A percentile compares a stretch with the other conserved stretches of the same genome.
Conservation (phyloP, 2,113 vertebrate genomes). For the Meriones unguiculatus region DNA sequence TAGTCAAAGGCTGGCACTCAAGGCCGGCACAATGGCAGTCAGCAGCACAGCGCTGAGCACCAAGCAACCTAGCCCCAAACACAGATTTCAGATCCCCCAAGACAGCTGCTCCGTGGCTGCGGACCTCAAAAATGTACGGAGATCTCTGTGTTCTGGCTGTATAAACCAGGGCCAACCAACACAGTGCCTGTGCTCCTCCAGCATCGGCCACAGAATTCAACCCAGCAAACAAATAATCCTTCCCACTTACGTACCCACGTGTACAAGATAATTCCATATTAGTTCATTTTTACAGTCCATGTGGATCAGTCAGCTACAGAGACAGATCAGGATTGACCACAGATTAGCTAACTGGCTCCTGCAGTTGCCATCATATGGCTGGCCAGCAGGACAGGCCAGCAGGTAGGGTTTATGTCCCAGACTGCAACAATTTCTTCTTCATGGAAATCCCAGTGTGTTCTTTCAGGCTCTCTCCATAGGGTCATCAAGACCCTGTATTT, state of each 20-base stretch:
- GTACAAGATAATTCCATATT: background rate
- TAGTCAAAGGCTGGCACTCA: too few relatives aligned
- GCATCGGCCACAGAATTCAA: background rate
- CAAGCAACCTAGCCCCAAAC: background rate
- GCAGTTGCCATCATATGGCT: background rate
- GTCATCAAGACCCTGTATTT: background rate
- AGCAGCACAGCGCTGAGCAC: background rate
- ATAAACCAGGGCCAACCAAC: background rate
- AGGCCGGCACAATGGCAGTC: background rate
- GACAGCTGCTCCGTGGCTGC: background rate
- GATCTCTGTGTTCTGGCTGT: background rate
- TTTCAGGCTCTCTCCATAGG: background rate
- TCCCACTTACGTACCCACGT: fast-evolving
- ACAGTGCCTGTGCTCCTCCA: background rate
- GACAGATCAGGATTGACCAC: background rate
- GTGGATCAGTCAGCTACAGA: background rate
- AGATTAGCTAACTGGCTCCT: background rate
- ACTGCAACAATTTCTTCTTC: background rate
- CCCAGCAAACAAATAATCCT: fast-evolving
- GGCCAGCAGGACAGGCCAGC: background rate
- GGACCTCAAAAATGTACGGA: too few relatives aligned
- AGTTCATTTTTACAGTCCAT: background rate
- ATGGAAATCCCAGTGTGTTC: background rate
- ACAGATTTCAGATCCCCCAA: background rate
- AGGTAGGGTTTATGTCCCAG: background rate